Base-by-base conservation (phyloP, 1,140 invertebrate species). In the Oryzaephilus surinamensis region DNA sequence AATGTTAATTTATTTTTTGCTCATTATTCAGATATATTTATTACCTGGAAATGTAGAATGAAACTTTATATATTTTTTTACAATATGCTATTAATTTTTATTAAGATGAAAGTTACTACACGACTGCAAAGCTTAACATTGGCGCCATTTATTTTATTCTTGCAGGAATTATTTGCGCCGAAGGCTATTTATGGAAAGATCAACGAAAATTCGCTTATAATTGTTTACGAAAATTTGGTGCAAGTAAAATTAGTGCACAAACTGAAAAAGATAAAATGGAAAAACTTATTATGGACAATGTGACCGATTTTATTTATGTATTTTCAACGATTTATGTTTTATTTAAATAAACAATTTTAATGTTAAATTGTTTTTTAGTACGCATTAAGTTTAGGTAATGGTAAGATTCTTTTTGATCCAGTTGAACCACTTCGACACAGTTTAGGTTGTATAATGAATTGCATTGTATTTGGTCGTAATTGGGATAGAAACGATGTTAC, bases 121-220 rank as follows among this genome's bases (percentile, higher is more conserved):
- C n/a, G n/a, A n/a, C n/a, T n/a, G n/a, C n/a, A n/a, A n/a, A n/a
- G n/a, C n/a, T n/a, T n/a, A n/a, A n/a, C n/a, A n/a, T n/a, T n/a
- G n/a, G n/a, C n/a, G n/a, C n/a, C n/a, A n/a, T 16, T 14, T 31
- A 15, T 29, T 7, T 41, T 52, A 35, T 38, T 39, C 20, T 66
- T 69, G 15, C 52, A 90, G 86, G 86, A 32, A 58, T 91, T 4
- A 82, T 90, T 52, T 84, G 81, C 41, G 73, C 87, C 2, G 79
- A 89, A 59, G 88, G 88, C 0, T 66, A 72, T 3, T 52, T 78
- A 11, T 95, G 90, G 89, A 79, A 73, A 46, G 79, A 90, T 46
- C 85, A 92, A 49, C 67, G 89, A 16, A 79, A 76, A 51, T 81
- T 91, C 45, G 70, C 81, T 0, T 65, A 74, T 2, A 64, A 65